Conservation (phyloP, 2,797 vertebrate genomes). For the Antrozous pallidus region DNA sequence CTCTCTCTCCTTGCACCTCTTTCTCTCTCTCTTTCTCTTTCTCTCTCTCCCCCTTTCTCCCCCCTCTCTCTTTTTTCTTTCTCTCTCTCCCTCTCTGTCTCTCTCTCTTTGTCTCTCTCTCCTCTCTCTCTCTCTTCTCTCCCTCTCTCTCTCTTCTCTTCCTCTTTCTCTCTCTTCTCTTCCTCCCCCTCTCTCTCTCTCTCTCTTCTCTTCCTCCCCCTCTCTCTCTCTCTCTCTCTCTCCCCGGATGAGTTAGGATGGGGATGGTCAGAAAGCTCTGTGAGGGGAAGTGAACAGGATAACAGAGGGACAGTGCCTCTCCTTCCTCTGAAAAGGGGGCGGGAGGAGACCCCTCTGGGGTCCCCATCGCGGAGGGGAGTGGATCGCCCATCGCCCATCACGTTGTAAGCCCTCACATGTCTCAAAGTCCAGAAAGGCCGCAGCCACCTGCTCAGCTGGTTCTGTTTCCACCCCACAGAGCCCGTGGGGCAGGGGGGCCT, state of each 20-base stretch:
- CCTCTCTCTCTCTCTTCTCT: no score
- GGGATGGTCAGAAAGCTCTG: background rate
- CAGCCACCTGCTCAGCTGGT: background rate
- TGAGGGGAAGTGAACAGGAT: background rate
- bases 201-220: no score
- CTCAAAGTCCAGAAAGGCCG: no score
- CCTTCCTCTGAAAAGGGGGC: background rate
- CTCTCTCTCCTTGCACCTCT: no score
- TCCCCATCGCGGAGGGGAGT: background rate
- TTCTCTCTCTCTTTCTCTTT: no score
- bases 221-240: background rate
- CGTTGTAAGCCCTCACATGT: background rate
- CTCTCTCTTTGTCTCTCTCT: no score
- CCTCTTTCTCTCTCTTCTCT: no score
- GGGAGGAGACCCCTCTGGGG: background rate
- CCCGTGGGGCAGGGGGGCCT: background rate
- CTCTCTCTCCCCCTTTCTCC: no score
- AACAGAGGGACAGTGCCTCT: accelerated
- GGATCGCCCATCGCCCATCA: background rate
- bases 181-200: no score
- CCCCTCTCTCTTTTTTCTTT: no score
- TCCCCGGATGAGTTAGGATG: background rate
- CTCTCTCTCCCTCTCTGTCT: background rate
- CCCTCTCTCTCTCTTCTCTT: no score
- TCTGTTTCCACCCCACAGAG: background rate